Conservation (phyloP, 2,888 invertebrate genomes). For the Drosophila quinaria region DNA sequence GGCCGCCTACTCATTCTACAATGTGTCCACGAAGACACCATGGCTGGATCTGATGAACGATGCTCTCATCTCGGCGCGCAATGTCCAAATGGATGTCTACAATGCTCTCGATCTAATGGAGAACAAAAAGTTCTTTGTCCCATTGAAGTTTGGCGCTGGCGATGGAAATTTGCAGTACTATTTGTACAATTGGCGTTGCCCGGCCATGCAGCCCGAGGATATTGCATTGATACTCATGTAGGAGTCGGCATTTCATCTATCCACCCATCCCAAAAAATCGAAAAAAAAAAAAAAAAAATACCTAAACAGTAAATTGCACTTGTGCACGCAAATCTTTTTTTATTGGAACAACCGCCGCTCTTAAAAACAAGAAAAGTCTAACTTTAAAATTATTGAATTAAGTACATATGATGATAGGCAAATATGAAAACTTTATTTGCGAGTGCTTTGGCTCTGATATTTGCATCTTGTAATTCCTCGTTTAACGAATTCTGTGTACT, state of each 20-base stretch:
- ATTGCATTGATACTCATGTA: conserved; percentile 92
- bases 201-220: conserved; percentile 95
- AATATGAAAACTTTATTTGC: conserved; percentile 26
- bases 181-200: conserved; percentile 99
- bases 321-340: conserved; percentile 29
- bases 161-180: conserved; percentile 99
- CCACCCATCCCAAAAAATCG: conserved; percentile 6
- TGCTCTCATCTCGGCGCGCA: conserved; percentile 97
- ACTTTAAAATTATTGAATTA: conserved; percentile 48
- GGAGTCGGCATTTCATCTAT: conserved; percentile 18
- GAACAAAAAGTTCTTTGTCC: conserved; percentile 97
- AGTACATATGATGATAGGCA: conserved; percentile 19
- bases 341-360: conserved; percentile 22
- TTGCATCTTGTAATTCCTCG: conserved; percentile 59
- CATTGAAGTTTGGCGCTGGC: conserved; percentile 99
- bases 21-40: conserved; percentile 94
- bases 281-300: conserved; percentile 12
- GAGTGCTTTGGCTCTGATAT: conserved; percentile 37
- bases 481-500: conserved; percentile 50
- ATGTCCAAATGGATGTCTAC: conserved; percentile 98
- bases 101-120: conserved; percentile 99
- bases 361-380: conserved; percentile 35
- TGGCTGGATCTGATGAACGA: conserved; percentile 98
- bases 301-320: conserved; percentile 14
- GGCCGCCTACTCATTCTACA: conserved; percentile 99